A percentile compares a stretch with the other conserved stretches of the same genome.
Conservation (phyloP, 2,113 vertebrate genomes). For the Atlantisia rogersi region DNA sequence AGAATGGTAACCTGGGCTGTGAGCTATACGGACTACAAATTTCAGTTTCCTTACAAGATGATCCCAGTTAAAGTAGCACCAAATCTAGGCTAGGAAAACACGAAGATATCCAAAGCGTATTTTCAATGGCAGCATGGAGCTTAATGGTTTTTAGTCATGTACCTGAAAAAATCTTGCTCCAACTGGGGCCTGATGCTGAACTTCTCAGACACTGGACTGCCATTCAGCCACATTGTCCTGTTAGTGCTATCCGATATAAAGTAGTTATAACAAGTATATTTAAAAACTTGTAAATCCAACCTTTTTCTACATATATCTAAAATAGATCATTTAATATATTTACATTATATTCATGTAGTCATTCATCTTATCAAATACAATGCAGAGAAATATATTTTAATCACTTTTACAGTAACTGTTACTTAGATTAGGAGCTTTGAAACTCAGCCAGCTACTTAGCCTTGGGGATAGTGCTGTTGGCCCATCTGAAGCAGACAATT, state of each 20-base stretch:
- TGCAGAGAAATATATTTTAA: background rate
- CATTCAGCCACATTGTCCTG: background rate
- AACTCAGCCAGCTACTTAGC: background rate
- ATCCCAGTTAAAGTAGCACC: background rate
- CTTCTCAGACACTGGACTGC: background rate
- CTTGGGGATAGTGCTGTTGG: background rate
- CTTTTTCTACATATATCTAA: background rate
- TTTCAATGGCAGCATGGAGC: background rate
- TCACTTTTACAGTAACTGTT: background rate
- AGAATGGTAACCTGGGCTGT: background rate
- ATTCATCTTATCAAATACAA: background rate
- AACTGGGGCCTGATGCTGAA: background rate
- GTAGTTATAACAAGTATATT: background rate
- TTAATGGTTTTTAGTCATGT: background rate
- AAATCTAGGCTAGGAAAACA: background rate
- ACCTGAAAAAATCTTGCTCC: background rate
- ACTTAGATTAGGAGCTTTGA: background rate
- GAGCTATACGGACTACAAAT: background rate
- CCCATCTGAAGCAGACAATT: background rate
- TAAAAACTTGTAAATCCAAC: background rate
- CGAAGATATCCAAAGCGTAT: background rate
- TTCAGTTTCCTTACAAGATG: background rate
- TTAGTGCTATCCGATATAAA: background rate
- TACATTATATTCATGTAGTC: background rate
- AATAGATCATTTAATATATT: background rate